Conservation (phyloP, 2,888 invertebrate genomes). For the Gastracanthus pulcherrimus region DNA sequence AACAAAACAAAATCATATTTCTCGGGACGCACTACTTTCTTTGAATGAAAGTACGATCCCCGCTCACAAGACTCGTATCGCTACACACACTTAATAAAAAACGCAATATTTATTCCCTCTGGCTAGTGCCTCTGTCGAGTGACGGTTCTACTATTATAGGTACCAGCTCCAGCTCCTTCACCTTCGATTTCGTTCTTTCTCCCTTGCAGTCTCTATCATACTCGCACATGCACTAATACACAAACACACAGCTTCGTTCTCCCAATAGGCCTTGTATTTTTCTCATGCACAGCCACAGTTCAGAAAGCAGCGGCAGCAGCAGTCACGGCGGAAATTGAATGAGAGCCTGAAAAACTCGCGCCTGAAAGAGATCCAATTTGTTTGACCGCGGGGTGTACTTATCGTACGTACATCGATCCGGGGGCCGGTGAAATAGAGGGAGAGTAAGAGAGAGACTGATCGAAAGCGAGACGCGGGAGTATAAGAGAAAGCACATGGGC, state of each 20-base stretch:
- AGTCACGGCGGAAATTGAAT: constrained; percentile 50
- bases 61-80: background rate
- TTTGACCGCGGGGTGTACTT: constrained; percentile 54
- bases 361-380: constrained; percentile 55
- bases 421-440: background rate
- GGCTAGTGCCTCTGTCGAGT: too few relatives aligned
- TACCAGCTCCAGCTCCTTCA: background rate
- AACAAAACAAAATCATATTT: background rate
- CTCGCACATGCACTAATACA: background rate
- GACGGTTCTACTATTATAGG: background rate
- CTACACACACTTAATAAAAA: background rate
- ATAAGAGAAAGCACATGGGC: background rate
- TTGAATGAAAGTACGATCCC: background rate
- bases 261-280: constrained; percentile 33
- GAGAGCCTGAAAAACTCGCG: constrained; percentile 32
- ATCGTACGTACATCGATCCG: constrained; percentile 49
- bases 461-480: too few relatives aligned
- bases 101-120: constrained; percentile 28
- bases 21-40: background rate
- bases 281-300: background rate
- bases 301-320: background rate
- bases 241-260: too few relatives aligned
- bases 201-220: background rate
- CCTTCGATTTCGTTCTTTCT: background rate
- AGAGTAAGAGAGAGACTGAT: background rate